A percentile compares a stretch with the other conserved stretches of the same genome.
Evolutionary conservation across 2,797 vertebrate genomes (phyloP).

Genomic region (Crypturellus tataupa): DNA sequence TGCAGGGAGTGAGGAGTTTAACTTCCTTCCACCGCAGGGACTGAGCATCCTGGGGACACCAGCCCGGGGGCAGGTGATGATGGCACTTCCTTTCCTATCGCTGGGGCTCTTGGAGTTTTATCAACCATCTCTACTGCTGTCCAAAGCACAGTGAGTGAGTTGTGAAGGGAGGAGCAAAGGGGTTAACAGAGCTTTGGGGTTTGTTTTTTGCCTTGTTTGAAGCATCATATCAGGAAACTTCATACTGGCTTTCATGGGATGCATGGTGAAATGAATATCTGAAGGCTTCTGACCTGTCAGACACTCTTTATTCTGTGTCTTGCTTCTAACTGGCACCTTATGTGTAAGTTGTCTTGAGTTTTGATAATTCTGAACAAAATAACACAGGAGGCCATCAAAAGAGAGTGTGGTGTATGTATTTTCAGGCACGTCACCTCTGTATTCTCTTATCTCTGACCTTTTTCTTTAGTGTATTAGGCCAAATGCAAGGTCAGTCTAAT

Average conservation of each 20-base stretch:
- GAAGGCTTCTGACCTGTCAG: background rate
- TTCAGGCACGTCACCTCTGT: background rate
- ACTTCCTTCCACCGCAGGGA: slow-evolving; percentile 66
- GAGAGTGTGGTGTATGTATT: background rate
- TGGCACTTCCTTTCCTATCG: slow-evolving; percentile 75
- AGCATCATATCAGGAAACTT: background rate
- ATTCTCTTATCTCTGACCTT: background rate
- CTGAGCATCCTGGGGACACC: slow-evolving; percentile 39
- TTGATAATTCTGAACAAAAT: background rate
- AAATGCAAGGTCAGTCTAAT: slow-evolving; percentile 17
- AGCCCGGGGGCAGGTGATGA: slow-evolving; percentile 49
- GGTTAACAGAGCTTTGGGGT: background rate
- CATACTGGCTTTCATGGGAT: background rate
- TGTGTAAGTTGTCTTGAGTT: background rate
- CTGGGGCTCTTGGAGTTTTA: slow-evolving; percentile 90
- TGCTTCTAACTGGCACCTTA: background rate
- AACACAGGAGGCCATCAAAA: background rate
- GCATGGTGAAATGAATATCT: background rate
- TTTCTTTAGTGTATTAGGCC: background rate
- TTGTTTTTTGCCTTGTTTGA: background rate
- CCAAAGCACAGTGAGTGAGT: slow-evolving; percentile 92
- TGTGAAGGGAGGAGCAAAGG: background rate
- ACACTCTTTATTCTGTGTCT: background rate
- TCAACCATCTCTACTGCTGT: slow-evolving; percentile 92
- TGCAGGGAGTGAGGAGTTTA: background rate